These are phyloP conservation scores for Sphyrna mokarran DNA, from an alignment of 2,113 vertebrate species.

Conservation along the genomic window DNA sequence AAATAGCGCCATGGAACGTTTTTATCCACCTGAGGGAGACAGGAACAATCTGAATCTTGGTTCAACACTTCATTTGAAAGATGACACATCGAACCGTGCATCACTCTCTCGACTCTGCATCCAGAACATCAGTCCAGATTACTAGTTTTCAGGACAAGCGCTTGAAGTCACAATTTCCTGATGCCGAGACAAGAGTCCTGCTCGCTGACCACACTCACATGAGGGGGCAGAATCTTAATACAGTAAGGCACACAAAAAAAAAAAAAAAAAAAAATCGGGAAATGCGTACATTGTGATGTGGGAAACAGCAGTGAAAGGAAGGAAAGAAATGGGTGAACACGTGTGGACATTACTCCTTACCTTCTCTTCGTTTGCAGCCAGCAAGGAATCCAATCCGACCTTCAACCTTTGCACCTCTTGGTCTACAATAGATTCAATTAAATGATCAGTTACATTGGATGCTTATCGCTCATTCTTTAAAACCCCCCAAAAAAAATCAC, in stretches of 20 bases:
- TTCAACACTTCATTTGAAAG: background rate
- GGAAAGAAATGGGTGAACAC: background rate
- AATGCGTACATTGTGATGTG: background rate
- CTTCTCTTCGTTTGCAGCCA: slow-evolving; percentile 86
- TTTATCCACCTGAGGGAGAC: background rate
- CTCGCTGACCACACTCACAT: background rate
- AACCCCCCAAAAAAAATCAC: background rate
- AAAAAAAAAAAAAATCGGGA: background rate
- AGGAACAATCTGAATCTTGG: background rate
- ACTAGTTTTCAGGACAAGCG: background rate
- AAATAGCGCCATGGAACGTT: background rate
- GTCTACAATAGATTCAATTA: slow-evolving; percentile 56
- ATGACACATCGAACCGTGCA: background rate
- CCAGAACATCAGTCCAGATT: background rate
- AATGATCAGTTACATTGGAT: background rate
- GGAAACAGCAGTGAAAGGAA: background rate
- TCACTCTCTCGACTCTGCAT: background rate
- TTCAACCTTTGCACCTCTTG: slow-evolving; percentile 83
- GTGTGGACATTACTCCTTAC: slow-evolving; percentile 52
- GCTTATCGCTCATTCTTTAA: background rate
- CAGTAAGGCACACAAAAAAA: background rate
- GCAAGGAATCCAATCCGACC: slow-evolving; percentile 78
- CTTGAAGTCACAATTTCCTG: background rate
- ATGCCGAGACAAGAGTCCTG: background rate
- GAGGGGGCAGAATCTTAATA: background rate